A percentile compares a stretch with the other conserved stretches of the same genome.
Evolutionary conservation across 2,797 vertebrate genomes (phyloP).

Genomic region (Hyperoplus lanceolatus): DNA sequence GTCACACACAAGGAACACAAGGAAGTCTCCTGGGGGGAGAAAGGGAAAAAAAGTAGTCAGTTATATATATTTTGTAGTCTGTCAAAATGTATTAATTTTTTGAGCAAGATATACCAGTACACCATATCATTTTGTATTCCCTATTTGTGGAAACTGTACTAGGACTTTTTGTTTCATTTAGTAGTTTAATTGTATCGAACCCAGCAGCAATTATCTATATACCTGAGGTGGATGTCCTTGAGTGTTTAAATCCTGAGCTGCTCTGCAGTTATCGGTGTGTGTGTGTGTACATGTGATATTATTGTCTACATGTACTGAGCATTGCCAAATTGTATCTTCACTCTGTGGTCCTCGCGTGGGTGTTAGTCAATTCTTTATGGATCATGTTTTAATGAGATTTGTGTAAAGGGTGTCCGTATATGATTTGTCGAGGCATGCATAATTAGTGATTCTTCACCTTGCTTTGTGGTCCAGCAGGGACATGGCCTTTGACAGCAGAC

Average conservation of each 20-base stretch:
- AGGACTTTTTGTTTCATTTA: too few species aligned
- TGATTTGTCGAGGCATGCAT: slow-evolving; percentile 9
- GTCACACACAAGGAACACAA: not conserved
- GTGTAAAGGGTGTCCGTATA: slow-evolving; percentile 28
- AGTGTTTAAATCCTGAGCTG: not conserved
- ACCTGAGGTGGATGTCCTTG: not conserved
- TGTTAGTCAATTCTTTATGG: slow-evolving; percentile 16
- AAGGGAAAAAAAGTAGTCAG: not conserved
- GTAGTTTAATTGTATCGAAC: not conserved
- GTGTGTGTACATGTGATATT: not conserved
- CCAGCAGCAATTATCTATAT: not conserved
- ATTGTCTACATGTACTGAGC: not conserved
- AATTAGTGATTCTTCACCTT: slow-evolving; percentile 32
- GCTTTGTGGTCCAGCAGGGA: slow-evolving; percentile 29
- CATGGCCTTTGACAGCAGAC: slow-evolving; percentile 38
- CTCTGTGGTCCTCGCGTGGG: not conserved
- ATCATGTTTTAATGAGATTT: slow-evolving; percentile 50
- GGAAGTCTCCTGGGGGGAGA: not conserved
- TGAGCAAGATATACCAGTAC: too few species aligned
- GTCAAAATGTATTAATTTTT: too few species aligned
- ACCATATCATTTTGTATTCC: too few species aligned
- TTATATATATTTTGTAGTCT: not conserved
- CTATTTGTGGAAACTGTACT: too few species aligned
- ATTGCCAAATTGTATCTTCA: not conserved
- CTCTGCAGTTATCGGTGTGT: not conserved